Evolutionary conservation across 30 jellyfish, hydroid and myxozoan genomes (phyloP).

Genomic region (Clytia hemisphaerica): DNA sequence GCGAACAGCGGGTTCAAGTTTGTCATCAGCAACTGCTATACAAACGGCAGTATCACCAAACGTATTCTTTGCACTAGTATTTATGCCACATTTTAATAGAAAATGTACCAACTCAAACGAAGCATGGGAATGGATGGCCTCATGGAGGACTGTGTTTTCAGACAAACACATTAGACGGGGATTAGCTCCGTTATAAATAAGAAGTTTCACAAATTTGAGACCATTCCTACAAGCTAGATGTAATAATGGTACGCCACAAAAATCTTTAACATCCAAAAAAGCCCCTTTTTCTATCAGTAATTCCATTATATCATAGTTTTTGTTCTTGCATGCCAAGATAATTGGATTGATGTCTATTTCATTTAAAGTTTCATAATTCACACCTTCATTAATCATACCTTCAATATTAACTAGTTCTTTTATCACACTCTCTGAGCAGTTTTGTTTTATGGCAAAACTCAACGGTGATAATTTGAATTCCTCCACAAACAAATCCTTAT

Average conservation of each 20-base stretch:
- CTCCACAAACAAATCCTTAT: too few relatives aligned
- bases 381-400: too few relatives aligned
- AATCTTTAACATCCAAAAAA: too few relatives aligned
- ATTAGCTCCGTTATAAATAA: neutral
- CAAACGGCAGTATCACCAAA: neutral
- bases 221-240: slow-evolving; percentile 12
- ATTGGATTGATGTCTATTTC: too few relatives aligned
- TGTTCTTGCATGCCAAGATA: too few relatives aligned
- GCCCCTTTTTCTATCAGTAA: too few relatives aligned
- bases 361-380: too few relatives aligned
- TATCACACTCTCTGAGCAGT: too few relatives aligned
- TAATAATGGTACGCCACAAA: slow-evolving; percentile 4
- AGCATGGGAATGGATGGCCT: neutral
- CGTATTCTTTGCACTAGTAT: neutral
- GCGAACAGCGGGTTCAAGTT: neutral
- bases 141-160: slow-evolving; percentile 2
- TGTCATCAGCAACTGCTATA: neutral
- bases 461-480: too few relatives aligned
- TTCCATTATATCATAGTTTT: too few relatives aligned
- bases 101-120: neutral
- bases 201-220: neutral
- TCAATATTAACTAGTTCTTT: too few relatives aligned
- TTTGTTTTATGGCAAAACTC: too few relatives aligned
- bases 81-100: neutral
- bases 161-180: neutral